Evolutionary conservation across 2,113 vertebrate species (phyloP).

Genomic region (Eurystomus gularis): DNA sequence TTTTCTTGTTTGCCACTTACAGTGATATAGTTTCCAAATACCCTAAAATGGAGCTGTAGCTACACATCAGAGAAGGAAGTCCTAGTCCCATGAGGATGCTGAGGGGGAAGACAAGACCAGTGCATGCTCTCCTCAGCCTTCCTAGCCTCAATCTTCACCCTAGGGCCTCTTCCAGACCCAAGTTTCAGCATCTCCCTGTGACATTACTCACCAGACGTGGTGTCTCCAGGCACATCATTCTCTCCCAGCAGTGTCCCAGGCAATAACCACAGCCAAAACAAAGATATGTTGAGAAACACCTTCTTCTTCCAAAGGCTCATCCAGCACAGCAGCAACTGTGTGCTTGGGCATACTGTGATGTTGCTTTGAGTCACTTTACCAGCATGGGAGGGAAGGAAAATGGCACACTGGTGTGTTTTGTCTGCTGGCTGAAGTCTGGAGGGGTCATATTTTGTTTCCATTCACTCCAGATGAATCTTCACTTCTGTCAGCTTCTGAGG

Average conservation of each 20-base stretch:
- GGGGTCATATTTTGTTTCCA: neutral
- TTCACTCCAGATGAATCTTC: neutral
- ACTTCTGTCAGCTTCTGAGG: neutral
- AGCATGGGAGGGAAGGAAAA: neutral
- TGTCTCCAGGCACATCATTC: neutral
- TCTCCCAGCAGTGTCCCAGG: neutral
- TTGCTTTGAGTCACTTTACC: neutral
- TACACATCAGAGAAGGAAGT: neutral
- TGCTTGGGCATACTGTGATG: neutral
- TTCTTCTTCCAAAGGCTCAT: neutral
- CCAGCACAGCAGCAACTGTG: neutral
- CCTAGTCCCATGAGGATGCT: neutral
- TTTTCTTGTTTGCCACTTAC: neutral
- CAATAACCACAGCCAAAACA: neutral
- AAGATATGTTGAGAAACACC: neutral
- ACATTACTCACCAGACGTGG: rapidly evolving
- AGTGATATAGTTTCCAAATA: neutral
- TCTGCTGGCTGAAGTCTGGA: rapidly evolving
- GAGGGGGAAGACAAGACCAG: neutral
- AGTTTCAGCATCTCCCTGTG: neutral
- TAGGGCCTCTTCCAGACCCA: neutral
- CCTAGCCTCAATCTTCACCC: neutral
- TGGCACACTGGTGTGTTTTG: neutral
- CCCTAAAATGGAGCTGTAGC: neutral
- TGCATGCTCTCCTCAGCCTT: rapidly evolving